A percentile compares a stretch with the other conserved stretches of the same genome.
Evolutionary conservation across 2,888 invertebrate species (phyloP).

Genomic region (Petrolisthes manimaculis): DNA sequence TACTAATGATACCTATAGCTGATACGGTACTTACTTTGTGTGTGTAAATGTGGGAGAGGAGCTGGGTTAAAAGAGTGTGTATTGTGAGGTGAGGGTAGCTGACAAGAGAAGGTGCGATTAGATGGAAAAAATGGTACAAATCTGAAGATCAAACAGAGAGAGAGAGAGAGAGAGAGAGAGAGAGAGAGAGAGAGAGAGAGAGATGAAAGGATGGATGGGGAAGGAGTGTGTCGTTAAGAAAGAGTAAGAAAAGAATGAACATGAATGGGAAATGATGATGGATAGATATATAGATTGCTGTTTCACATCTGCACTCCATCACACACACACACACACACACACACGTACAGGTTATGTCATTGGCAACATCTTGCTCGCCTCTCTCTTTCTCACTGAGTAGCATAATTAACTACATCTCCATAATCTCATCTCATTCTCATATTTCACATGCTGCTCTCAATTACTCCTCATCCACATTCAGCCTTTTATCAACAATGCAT

Average conservation of each 20-base stretch:
- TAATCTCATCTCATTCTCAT: too few relatives aligned
- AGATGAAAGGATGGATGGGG: not conserved
- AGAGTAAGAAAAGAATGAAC: not conserved
- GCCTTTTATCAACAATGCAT: too few relatives aligned
- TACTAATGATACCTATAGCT: too few relatives aligned
- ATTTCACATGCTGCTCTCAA: too few relatives aligned
- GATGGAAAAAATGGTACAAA: not conserved
- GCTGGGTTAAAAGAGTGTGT: not conserved
- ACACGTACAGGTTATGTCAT: too few relatives aligned
- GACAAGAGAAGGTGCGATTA: not conserved
- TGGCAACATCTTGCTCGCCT: too few relatives aligned
- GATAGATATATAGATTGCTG: not conserved
- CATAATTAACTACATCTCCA: too few relatives aligned
- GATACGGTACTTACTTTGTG: too few relatives aligned
- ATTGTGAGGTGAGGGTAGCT: not conserved
- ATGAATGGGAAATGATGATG: constrained; percentile 1
- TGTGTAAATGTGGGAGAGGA: not conserved
- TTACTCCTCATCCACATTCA: too few relatives aligned
- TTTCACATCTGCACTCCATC: too few relatives aligned
- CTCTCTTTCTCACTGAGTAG: too few relatives aligned
- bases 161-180: not conserved
- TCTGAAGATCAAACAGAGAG: not conserved
- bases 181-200: not conserved
- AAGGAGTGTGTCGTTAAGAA: not conserved
- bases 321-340: too few relatives aligned